phyloP scores from a whole-genome alignment of 2,888 invertebrate genomes.

The Panzeria rudis region DNA sequence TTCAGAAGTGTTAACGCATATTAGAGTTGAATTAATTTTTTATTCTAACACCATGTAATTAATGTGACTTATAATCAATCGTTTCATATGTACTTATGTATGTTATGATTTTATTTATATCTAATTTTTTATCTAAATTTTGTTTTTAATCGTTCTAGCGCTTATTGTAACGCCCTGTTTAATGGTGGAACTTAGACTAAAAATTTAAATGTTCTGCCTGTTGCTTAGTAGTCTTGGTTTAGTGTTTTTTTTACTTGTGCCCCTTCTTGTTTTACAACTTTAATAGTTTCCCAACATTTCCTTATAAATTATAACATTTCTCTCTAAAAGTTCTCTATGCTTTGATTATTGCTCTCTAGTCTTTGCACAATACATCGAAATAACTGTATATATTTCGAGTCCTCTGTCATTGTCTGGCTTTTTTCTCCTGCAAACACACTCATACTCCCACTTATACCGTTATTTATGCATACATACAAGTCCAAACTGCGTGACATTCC shows the following conservation, averaged over 20 bases:
- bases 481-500: conserved; percentile 67
- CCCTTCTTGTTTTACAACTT: conserved; percentile 39
- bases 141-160: conserved; percentile 22
- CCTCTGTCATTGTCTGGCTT: conserved; percentile 41
- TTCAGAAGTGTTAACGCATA: conserved; percentile 4
- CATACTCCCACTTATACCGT: conserved; percentile 22
- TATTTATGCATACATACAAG: conserved; percentile 29
- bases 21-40: conserved; percentile 4
- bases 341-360: conserved; percentile 27
- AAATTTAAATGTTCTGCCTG: conserved; percentile 67
- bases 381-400: conserved; percentile 53
- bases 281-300: conserved; percentile 45
- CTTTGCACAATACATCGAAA: conserved; percentile 28
- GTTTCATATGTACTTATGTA: not conserved
- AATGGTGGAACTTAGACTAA: conserved; percentile 65
- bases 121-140: conserved; percentile 30
- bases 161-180: conserved; percentile 69
- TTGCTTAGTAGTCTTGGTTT: conserved; percentile 64
- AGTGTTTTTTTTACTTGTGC: not conserved
- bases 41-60: not conserved
- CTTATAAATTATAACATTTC: conserved; percentile 33
- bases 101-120: conserved; percentile 24
- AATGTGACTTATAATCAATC: conserved; percentile 15
- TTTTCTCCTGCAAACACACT: conserved; percentile 18
- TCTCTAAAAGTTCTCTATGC: conserved; percentile 38